Percentiles rank a stretch among this genome's conserved stretches.
These are phyloP conservation scores for Hirtodrosophila alboralis DNA, from an alignment of 2,888 invertebrate species.

Conservation along the genomic window DNA sequence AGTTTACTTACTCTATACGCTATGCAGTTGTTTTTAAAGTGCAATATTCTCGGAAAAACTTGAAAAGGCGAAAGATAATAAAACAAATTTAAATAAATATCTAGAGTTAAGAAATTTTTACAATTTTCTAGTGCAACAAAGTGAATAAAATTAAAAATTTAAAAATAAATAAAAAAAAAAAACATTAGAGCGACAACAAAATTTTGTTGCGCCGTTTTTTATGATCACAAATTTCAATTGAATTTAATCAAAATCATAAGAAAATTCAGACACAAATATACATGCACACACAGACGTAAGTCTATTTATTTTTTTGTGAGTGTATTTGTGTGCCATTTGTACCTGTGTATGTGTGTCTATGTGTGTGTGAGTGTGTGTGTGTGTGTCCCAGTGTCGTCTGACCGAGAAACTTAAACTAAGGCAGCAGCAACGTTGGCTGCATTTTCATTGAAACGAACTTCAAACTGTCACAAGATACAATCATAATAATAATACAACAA, in stretches of 20 bases:
- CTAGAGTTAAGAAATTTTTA: not conserved
- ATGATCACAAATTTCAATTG: conserved; percentile 83
- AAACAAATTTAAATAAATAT: conserved; percentile 2
- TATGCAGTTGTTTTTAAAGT: conserved; percentile 25
- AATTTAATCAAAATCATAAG: conserved; percentile 82
- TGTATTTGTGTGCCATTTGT: conserved; percentile 55
- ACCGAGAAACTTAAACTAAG: conserved; percentile 70
- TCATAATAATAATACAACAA: conserved; percentile 7
- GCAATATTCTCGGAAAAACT: conserved; percentile 5
- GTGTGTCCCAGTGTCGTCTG: conserved; percentile 63
- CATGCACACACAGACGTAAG: conserved; percentile 24
- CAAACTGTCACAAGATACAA: conserved; percentile 56
- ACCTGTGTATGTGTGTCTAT: conserved; percentile 75
- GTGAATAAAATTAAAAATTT: conserved; percentile 14
- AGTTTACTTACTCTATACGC: conserved; percentile 26
- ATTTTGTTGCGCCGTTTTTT: conserved; percentile 58
- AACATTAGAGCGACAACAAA: conserved; percentile 19
- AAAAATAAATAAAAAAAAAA: conserved; percentile 11
- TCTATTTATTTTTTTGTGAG: conserved; percentile 26
- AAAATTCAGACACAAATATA: conserved; percentile 69
- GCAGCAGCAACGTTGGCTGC: conserved; percentile 39
- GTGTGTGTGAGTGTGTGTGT: conserved; percentile 7
- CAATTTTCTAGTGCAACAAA: conserved; percentile 21
- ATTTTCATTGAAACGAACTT: conserved; percentile 76
- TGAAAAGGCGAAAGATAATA: conserved; percentile 12